A percentile compares a stretch with the other conserved stretches of the same genome.
Conservation (phyloP, 2,797 vertebrate species). For the Argentina silus region DNA sequence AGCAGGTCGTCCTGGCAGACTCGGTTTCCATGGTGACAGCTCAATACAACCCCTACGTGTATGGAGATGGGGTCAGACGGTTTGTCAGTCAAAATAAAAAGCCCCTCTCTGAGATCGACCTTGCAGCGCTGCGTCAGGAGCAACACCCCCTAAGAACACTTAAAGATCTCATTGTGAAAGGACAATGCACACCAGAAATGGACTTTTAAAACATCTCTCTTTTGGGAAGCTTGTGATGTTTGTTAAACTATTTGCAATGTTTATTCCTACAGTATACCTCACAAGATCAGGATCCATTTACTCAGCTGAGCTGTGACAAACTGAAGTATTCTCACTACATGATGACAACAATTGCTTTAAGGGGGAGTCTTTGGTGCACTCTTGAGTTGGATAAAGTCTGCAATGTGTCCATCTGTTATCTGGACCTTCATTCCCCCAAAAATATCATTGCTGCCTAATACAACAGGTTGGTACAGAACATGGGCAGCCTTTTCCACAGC, state of each 20-base stretch:
- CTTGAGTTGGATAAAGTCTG: too few species aligned
- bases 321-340: neutral
- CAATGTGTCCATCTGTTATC: too few species aligned
- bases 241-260: too few species aligned
- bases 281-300: too few species aligned
- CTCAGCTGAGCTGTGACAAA: neutral
- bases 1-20: constrained; percentile 49
- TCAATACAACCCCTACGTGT: constrained; percentile 39
- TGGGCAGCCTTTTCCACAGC: neutral
- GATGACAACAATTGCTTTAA: neutral
- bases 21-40: constrained; percentile 42
- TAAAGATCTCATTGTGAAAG: neutral
- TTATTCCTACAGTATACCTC: too few species aligned
- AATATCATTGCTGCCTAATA: neutral
- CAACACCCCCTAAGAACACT: neutral
- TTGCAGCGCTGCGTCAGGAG: constrained; percentile 18
- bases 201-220: neutral
- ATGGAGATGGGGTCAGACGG: constrained; percentile 2
- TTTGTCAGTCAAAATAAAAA: constrained; percentile 37
- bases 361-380: too few species aligned
- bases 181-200: neutral
- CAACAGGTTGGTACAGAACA: neutral
- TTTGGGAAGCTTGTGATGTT: neutral
- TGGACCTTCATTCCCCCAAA: neutral
- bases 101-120: constrained; percentile 10